Conservation (phyloP, 35 echinoderm and acorn worm genomes). For the Heliocidaris erythrogramma region DNA sequence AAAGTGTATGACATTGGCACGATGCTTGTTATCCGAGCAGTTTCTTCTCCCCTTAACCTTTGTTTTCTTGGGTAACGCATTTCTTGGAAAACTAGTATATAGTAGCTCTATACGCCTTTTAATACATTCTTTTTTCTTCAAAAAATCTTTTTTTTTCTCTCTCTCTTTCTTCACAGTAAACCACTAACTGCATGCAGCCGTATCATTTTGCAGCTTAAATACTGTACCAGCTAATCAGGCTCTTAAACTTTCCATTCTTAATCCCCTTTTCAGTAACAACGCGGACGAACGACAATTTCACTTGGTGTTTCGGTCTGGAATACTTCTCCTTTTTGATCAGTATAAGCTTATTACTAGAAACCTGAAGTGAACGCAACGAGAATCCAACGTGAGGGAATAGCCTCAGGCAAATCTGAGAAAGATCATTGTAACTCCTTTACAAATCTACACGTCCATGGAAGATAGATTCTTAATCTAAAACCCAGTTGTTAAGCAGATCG, state of each 20-base stretch:
- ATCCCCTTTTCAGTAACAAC: neutral
- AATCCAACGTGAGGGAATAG: neutral
- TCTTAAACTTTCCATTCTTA: constrained; percentile 13
- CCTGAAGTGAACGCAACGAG: neutral
- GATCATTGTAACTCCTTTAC: neutral
- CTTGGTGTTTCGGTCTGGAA: constrained; percentile 18
- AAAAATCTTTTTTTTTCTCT: neutral
- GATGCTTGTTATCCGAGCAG: neutral
- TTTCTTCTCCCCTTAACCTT: neutral
- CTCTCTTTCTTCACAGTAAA: neutral
- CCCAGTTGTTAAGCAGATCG: neutral
- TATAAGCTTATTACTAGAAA: neutral
- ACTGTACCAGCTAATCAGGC: neutral
- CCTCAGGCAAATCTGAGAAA: neutral
- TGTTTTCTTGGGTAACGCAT: neutral
- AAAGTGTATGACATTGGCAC: neutral
- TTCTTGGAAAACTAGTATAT: neutral
- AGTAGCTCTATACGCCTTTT: neutral
- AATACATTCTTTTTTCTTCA: neutral
- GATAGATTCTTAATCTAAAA: constrained; percentile 16
- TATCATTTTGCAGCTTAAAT: neutral
- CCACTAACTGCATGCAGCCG: neutral
- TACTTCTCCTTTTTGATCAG: neutral
- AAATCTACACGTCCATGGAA: constrained; percentile 33
- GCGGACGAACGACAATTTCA: constrained; percentile 21